These are phyloP conservation scores for Sinocyclocheilus grahami DNA, from an alignment of 2,113 vertebrate species.

Conservation along the genomic window DNA sequence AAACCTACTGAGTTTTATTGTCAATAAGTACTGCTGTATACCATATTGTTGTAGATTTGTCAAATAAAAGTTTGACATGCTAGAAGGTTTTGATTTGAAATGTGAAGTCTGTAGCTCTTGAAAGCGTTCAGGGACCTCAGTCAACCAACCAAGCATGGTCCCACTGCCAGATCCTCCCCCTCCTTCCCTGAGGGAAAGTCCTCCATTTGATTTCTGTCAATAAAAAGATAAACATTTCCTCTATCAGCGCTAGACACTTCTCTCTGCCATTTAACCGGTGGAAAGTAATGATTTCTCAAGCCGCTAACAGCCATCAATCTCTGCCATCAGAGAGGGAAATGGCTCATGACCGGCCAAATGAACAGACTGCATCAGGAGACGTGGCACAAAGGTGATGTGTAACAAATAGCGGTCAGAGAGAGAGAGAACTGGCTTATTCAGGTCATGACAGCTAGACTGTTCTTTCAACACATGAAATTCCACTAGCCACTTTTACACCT, in stretches of 20 bases:
- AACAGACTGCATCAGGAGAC: constrained; percentile 30
- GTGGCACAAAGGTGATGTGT: constrained; percentile 18
- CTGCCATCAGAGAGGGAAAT: constrained; percentile 36
- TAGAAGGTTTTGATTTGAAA: constrained; percentile 7
- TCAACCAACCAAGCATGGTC: not conserved
- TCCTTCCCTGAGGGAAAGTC: constrained; percentile 56
- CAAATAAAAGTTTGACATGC: not conserved
- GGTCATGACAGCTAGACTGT: not conserved
- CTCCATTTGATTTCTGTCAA: constrained; percentile 63
- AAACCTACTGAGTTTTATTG: too few species aligned
- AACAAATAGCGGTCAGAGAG: not conserved
- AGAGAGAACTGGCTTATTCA: not conserved
- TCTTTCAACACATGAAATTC: constrained; percentile 4
- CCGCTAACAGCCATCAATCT: constrained; percentile 53
- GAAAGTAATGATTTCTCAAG: constrained; percentile 53
- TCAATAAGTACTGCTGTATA: not conserved
- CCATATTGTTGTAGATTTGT: not conserved
- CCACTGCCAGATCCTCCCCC: not conserved
- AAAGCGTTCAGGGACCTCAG: not conserved
- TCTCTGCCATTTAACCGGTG: constrained; percentile 38
- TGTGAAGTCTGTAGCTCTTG: not conserved
- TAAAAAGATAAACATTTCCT: constrained; percentile 63
- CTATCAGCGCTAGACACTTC: constrained; percentile 41
- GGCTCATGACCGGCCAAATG: constrained; percentile 31
- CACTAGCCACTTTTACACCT: not conserved